Conservation (phyloP, 2,797 vertebrate species). For the Danio jaintianensis region DNA sequence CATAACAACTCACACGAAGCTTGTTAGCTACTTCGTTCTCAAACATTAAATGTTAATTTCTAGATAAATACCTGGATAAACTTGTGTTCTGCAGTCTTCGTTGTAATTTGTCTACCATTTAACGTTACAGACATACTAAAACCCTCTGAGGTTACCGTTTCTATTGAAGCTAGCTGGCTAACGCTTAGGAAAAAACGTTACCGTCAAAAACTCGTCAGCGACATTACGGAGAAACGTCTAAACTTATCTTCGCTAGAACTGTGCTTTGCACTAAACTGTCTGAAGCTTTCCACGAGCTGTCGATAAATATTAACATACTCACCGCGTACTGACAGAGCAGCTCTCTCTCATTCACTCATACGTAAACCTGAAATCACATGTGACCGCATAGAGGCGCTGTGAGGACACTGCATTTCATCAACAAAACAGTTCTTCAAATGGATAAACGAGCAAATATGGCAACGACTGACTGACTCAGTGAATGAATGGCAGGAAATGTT, state of each 20-base stretch:
- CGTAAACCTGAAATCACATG: conserved; percentile 2
- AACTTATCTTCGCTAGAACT: background rate
- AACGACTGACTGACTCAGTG: background rate
- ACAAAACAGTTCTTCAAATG: background rate
- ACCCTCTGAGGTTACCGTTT: background rate
- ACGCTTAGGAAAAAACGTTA: background rate
- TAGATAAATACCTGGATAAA: background rate
- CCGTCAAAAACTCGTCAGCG: background rate
- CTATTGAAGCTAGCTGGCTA: conserved; percentile 32
- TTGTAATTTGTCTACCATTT: background rate
- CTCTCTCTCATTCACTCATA: conserved; percentile 11
- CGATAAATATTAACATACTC: conserved; percentile 20
- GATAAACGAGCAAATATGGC: too few species aligned
- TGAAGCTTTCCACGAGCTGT: background rate
- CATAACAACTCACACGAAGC: conserved; percentile 33
- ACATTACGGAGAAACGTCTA: background rate
- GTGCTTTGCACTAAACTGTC: background rate
- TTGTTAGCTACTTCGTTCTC: background rate
- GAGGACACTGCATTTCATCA: background rate
- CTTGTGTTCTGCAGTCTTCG: background rate
- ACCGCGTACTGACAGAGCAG: conserved; percentile 1
- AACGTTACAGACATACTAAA: background rate
- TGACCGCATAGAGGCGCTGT: conserved; percentile 39
- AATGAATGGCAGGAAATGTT: background rate
- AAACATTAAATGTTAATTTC: background rate